These are phyloP conservation scores for Paramormyrops kingsleyae DNA, from an alignment of 2,113 vertebrate species.

Conservation along the genomic window DNA sequence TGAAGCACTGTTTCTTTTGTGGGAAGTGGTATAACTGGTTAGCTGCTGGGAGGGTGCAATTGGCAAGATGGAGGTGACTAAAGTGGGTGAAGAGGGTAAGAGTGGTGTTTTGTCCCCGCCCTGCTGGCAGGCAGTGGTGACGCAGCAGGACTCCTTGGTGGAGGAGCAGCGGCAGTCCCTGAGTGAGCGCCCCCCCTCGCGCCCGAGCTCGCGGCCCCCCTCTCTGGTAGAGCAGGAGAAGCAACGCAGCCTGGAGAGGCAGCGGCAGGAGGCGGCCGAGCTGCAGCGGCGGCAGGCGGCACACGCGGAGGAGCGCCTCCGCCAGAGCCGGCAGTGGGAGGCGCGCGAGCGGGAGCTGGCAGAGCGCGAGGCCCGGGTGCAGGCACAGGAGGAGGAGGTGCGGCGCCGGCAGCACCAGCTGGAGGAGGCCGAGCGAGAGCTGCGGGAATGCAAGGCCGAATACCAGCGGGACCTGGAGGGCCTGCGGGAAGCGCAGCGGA, in stretches of 20 bases:
- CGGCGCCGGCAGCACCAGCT: constrained; percentile 59
- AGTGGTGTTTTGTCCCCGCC: not conserved
- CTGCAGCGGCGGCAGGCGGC: constrained; percentile 80
- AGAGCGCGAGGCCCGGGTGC: constrained; percentile 62
- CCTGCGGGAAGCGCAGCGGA: constrained; percentile 74
- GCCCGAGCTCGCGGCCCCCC: constrained; percentile 64
- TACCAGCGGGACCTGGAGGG: constrained; percentile 83
- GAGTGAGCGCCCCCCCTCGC: constrained; percentile 58
- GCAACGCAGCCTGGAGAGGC: constrained; percentile 91
- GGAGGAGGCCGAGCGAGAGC: constrained; percentile 62
- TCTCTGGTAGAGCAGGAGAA: constrained; percentile 93
- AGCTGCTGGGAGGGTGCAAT: not conserved
- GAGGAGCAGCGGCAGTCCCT: constrained; percentile 87
- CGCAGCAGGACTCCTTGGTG: constrained; percentile 91
- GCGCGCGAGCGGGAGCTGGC: constrained; percentile 66
- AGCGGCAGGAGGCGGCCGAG: constrained; percentile 84
- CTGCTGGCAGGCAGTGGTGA: constrained; percentile 71
- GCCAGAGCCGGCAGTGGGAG: constrained; percentile 76
- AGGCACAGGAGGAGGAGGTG: constrained; percentile 62
- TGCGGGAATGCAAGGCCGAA: constrained; percentile 63
- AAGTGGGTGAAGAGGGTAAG: not conserved
- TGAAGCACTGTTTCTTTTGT: not conserved
- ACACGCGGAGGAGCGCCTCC: constrained; percentile 75
- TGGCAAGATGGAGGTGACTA: not conserved
- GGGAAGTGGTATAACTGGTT: not conserved